Evolutionary conservation across 2,113 vertebrate species (phyloP).

Genomic region (Ardeotis arabs): DNA sequence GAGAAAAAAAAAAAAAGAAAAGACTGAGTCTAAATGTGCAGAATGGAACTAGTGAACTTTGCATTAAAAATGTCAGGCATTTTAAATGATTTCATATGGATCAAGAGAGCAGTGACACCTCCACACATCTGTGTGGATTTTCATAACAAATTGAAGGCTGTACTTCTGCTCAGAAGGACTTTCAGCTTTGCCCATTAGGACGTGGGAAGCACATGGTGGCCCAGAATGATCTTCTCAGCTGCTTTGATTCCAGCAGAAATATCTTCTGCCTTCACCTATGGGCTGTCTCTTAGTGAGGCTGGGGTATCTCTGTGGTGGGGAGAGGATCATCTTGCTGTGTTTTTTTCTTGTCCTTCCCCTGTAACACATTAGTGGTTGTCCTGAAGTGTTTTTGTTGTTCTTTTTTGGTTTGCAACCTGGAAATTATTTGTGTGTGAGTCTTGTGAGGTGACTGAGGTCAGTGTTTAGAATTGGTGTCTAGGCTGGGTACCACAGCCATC

Average conservation of each 20-base stretch:
- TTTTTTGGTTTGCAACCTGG: neutral
- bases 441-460: neutral
- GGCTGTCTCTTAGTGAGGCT: neutral
- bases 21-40: neutral
- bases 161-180: neutral
- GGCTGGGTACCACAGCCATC: neutral
- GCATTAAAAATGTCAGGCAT: neutral
- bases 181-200: neutral
- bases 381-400: neutral
- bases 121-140: neutral
- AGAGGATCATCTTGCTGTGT: fast-evolving
- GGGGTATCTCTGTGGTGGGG: neutral
- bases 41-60: neutral
- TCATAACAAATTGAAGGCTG: neutral
- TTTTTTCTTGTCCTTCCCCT: neutral
- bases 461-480: neutral
- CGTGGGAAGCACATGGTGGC: fast-evolving
- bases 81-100: neutral
- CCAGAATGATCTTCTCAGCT: neutral
- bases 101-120: neutral
- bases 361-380: neutral
- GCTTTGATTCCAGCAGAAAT: neutral
- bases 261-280: neutral
- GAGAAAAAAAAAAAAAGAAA: neutral
- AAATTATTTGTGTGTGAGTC: neutral